phyloP scores from a whole-genome alignment of 2,113 vertebrate genomes.

The Pseudopipra pipra region DNA sequence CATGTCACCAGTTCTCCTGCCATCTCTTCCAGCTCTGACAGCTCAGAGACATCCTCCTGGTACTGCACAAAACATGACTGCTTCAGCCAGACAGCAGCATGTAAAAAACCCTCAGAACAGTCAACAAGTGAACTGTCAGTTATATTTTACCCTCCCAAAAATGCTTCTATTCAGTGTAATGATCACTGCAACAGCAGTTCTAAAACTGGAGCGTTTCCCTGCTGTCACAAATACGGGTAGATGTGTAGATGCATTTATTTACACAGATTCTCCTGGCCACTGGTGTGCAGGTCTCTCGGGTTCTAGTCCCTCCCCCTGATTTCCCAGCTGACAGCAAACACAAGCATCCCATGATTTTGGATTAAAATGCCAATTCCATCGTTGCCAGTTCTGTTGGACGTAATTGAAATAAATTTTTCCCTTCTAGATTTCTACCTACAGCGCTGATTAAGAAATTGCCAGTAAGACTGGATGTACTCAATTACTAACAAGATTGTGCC shows the following conservation, averaged over 20 bases:
- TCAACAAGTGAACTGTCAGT: neutral
- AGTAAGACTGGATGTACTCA: neutral
- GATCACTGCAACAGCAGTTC: neutral
- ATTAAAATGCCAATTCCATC: neutral
- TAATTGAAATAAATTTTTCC: neutral
- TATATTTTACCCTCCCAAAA: neutral
- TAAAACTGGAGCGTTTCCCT: neutral
- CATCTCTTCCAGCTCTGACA: neutral
- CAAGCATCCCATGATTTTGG: neutral
- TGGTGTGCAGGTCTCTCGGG: neutral
- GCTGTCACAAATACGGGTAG: accelerated
- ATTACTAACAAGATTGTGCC: neutral
- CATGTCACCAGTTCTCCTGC: neutral
- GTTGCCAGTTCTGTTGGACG: neutral
- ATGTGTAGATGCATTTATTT: accelerated
- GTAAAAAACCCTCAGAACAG: neutral
- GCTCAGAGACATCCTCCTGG: neutral
- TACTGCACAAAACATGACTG: neutral
- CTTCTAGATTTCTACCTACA: neutral
- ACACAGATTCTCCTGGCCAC: neutral
- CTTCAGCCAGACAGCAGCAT: neutral
- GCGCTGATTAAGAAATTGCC: neutral
- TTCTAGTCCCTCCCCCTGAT: neutral
- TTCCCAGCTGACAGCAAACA: neutral
- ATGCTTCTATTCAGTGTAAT: neutral